Evolutionary conservation across 2,797 vertebrate species (phyloP).

Genomic region (Pantherophis vulpinus): DNA sequence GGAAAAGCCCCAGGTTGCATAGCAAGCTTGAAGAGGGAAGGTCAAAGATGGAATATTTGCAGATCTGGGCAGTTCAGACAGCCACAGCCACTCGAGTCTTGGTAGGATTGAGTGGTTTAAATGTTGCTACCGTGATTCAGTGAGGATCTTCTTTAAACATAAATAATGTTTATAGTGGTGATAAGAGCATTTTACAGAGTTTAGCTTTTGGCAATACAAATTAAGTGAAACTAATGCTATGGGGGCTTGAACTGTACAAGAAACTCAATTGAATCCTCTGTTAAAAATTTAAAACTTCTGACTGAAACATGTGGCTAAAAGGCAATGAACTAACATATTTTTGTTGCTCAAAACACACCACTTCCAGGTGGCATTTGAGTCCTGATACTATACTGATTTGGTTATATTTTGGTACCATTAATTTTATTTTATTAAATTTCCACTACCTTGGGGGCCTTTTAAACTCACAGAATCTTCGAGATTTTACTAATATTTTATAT

Average conservation of each 20-base stretch:
- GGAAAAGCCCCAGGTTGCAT: background rate
- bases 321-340: background rate
- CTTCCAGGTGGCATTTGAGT: background rate
- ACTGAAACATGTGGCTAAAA: background rate
- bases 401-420: background rate
- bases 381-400: background rate
- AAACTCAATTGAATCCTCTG: background rate
- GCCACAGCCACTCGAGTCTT: background rate
- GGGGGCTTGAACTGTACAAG: background rate
- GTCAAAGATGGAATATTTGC: background rate
- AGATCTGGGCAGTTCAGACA: background rate
- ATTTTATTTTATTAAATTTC: background rate
- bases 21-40: background rate
- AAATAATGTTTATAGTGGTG: background rate
- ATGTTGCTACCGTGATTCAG: background rate
- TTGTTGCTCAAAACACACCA: background rate
- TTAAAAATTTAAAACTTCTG: background rate
- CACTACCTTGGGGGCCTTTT: background rate
- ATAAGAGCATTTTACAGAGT: background rate
- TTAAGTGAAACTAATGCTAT: background rate
- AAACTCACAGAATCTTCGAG: constrained; percentile 13
- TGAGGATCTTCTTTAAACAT: background rate
- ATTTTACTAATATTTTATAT: constrained; percentile 7
- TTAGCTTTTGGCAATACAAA: background rate
- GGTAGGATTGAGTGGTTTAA: background rate